Base-by-base conservation (phyloP, 2,888 invertebrate species). In the Polietes domitor region DNA sequence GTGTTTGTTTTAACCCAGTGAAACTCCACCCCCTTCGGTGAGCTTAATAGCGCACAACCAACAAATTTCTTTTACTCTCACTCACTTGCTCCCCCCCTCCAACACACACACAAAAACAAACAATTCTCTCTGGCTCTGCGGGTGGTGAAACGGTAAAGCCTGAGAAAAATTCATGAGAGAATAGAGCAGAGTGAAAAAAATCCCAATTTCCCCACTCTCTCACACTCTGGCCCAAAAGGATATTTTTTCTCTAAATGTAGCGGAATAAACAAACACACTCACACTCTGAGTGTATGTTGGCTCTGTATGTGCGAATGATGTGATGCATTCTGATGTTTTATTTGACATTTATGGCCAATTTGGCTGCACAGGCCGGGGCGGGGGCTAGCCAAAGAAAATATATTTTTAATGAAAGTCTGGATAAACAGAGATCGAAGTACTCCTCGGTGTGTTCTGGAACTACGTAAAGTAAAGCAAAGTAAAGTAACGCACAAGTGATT, bases 1-100 rank as follows among this genome's bases (percentile, higher is more conserved):
- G 28, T 28, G 15, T 58, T 80, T 77, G 73, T 68, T 74, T 83
- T 77, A 76, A 68, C 75, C 75, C 77, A 41, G 75, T 41, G 70
- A 79, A 73, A 84, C 84, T 84, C 84, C 84, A 81, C 84, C 84
- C 81, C 76, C 73, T 75, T 74, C 55, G 43, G 80, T 70, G 74
- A 50, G 26, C 26, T 21, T n/a, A n/a, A n/a, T n/a, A n/a, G n/a
- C n/a, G n/a, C n/a, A n/a, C n/a, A n/a, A n/a, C n/a, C n/a, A 24
- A 53, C 24, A 58, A 73, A 73, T 58, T 37, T 47, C 32, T 28
- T 71, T 7, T 9, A 50, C 32, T 28, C 65, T 41, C 53, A 41
- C 26, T 19, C 17, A 55, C 15, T 26, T 37, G 37, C 21, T 21
- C 28, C 26, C 65, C 32, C 26, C 73, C n/a, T n/a, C n/a, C n/a